Evolutionary conservation across 2,888 invertebrate species (phyloP).

Genomic region (Tetranychus truncatus): DNA sequence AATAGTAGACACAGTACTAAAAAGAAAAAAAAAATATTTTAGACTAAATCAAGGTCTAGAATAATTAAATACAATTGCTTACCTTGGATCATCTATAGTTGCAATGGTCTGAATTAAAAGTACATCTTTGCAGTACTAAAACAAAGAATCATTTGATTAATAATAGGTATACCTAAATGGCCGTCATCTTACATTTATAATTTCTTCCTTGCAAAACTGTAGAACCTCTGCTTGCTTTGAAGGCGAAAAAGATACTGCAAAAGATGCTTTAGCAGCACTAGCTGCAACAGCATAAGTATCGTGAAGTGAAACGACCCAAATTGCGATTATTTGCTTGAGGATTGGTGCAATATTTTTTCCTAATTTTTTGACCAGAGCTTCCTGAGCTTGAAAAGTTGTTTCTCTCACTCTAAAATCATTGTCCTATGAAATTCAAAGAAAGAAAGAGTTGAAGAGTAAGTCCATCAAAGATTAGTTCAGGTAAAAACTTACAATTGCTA

Average conservation of each 20-base stretch:
- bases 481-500: slow-evolving; percentile 40
- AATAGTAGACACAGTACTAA: slow-evolving; percentile 38
- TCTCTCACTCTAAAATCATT: slow-evolving; percentile 66
- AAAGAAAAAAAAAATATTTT: background rate
- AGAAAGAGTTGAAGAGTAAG: background rate
- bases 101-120: slow-evolving; percentile 38
- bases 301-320: slow-evolving; percentile 66
- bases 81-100: slow-evolving; percentile 33
- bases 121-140: slow-evolving; percentile 49
- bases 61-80: background rate
- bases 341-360: slow-evolving; percentile 59
- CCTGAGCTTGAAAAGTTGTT: slow-evolving; percentile 52
- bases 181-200: slow-evolving; percentile 38
- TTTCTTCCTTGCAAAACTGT: slow-evolving; percentile 60
- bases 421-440: slow-evolving; percentile 37
- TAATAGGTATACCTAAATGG: background rate
- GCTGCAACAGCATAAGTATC: slow-evolving; percentile 72
- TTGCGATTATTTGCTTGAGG: slow-evolving; percentile 53
- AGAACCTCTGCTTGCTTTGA: slow-evolving; percentile 59
- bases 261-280: slow-evolving; percentile 47
- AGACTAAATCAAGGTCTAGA: background rate
- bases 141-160: slow-evolving; percentile 17
- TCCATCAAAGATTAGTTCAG: background rate
- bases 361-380: slow-evolving; percentile 42
- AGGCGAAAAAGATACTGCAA: slow-evolving; percentile 53